Base-by-base conservation (phyloP, 2,113 vertebrate genomes). In the Platichthys stellatus region DNA sequence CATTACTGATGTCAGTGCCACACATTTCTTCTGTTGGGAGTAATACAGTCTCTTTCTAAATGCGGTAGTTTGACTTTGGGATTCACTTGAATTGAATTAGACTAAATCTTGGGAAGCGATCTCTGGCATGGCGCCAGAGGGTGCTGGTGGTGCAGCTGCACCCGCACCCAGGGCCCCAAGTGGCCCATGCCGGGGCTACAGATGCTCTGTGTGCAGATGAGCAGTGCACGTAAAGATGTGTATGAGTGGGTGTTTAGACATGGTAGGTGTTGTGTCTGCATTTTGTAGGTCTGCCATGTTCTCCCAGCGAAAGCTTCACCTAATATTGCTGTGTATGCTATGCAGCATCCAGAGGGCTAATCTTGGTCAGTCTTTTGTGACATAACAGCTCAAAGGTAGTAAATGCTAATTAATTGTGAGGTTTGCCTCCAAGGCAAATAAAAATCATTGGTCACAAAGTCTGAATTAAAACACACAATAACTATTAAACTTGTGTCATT, bases 331-430 rank as follows among this genome's bases (percentile, higher is more conserved):
- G 62, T 69, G 67, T 64, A 10, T 54, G 82, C 60, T 38, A 38
- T 38, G 35, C 35, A 80, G 66, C 82, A 74, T 71, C 58, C 59
- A 70, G 64, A 72, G 53, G 85, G 63, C 65, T 58, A 35, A 63
- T 56, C 74, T 81, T 35, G 65, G 58, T 21, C 68, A 80, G 70
- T 76, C 58, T 65, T 80, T 31, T 38, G 78, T 83, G 82, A 40
- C 35, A 60, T 9, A 85, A 73, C 75, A 60, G 73, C 78, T 6
- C 85, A 83, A 77, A 86, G 83, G 88, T 87, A 82, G 82, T 88
- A 81, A 80, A 91, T 75, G 81, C 77, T 86, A 87, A 89, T 91
- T 79, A 91, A 91, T 84, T 82, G 86, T 63, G 72, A 72, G 78
- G 60, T 43, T 23, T 84, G 57, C 82, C 77, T 82, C 70, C 26